Percentiles rank a stretch among this genome's conserved stretches.
These are phyloP conservation scores for Argyra leucocephala DNA, from an alignment of 2,888 invertebrate genomes.

Conservation along the genomic window DNA sequence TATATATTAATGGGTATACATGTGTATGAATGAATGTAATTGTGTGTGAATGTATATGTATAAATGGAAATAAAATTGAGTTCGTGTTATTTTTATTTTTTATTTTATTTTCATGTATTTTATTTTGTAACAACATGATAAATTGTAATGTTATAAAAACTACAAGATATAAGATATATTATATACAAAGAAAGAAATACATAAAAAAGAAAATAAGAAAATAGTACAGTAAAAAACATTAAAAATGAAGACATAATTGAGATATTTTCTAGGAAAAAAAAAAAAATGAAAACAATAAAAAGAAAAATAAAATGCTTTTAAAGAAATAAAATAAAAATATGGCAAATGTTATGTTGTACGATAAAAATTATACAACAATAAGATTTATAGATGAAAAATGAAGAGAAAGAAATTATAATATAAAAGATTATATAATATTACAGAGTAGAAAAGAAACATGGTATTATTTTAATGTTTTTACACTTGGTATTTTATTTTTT, in stretches of 20 bases:
- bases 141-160: neutral
- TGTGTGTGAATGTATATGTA: neutral
- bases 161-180: neutral
- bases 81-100: neutral
- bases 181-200: neutral
- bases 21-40: too few species aligned
- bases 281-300: neutral
- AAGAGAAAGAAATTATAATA: too few species aligned
- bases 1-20: too few species aligned
- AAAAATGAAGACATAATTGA: neutral
- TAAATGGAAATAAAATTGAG: neutral
- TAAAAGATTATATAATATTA: too few species aligned
- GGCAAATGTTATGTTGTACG: too few species aligned
- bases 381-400: too few species aligned
- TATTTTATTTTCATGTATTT: too few species aligned
- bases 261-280: neutral
- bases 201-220: neutral
- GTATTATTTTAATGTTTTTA: too few species aligned
- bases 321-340: too few species aligned
- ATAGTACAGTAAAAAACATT: neutral
- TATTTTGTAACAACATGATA: constrained; percentile 6
- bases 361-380: too few species aligned
- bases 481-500: too few species aligned
- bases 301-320: neutral
- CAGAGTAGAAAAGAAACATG: too few species aligned